Percentiles rank a stretch among this genome's conserved stretches.
Conservation (phyloP, 2,888 invertebrate species). For the Allolobophora icterica region DNA sequence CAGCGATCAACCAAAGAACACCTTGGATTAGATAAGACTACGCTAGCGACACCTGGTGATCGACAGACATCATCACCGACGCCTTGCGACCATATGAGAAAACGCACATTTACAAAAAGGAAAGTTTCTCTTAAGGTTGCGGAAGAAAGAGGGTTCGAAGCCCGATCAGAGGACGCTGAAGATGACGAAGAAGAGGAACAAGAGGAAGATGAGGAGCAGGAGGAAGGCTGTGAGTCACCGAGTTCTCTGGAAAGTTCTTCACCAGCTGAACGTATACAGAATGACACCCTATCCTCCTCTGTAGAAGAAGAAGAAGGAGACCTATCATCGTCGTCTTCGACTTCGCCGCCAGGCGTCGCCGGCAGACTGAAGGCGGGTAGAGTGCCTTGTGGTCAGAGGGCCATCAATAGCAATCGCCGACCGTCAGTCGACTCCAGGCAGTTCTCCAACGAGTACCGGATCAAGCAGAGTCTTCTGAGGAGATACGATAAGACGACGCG, state of each 20-base stretch:
- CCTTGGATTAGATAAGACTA: neutral
- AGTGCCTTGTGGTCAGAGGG: neutral
- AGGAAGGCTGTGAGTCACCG: neutral
- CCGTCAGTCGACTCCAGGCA: neutral
- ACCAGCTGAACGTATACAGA: neutral
- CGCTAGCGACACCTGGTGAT: neutral
- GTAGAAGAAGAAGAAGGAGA: neutral
- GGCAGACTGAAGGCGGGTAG: neutral
- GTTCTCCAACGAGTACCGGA: slow-evolving; percentile 36
- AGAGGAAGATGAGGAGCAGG: neutral
- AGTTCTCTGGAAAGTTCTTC: neutral
- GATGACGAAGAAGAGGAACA: neutral
- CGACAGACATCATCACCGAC: neutral
- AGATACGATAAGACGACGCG: slow-evolving; percentile 38
- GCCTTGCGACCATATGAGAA: neutral
- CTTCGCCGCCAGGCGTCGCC: neutral
- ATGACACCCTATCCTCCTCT: neutral
- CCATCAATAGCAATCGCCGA: neutral
- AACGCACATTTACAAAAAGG: neutral
- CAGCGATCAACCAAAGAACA: neutral
- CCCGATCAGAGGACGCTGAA: neutral
- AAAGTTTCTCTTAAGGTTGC: neutral
- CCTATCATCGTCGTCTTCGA: neutral
- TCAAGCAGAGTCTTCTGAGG: slow-evolving; percentile 34
- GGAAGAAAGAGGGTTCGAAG: neutral